These are phyloP conservation scores for Ophiodon elongatus DNA, from an alignment of 2,113 vertebrate genomes.

Conservation along the genomic window DNA sequence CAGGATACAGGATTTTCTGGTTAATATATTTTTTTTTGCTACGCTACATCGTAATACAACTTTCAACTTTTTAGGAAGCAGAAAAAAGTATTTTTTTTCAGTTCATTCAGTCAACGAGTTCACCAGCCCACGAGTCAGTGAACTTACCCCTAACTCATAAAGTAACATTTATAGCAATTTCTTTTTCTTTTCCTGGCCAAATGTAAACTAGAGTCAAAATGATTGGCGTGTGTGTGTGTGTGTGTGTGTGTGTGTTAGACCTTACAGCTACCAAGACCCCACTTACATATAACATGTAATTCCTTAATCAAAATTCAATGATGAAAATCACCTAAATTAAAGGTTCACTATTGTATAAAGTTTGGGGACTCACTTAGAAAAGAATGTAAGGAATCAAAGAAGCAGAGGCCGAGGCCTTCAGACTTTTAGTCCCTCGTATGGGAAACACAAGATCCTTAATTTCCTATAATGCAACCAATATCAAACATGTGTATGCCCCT, in stretches of 20 bases:
- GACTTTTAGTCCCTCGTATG: neutral
- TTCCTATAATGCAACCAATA: slow-evolving; percentile 2
- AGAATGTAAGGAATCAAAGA: neutral
- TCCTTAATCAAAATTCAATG: neutral
- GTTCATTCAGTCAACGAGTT: neutral
- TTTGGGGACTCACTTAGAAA: neutral
- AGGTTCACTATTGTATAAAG: neutral
- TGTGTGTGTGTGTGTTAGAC: neutral
- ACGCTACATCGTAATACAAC: neutral
- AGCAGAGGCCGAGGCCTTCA: neutral
- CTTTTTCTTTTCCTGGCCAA: neutral
- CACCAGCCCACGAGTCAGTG: neutral
- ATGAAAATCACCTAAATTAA: neutral
- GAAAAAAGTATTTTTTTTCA: neutral
- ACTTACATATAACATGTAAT: neutral
- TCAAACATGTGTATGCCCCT: neutral
- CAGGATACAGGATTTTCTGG: neutral
- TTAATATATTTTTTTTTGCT: neutral
- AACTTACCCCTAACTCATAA: neutral
- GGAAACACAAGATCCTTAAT: neutral
- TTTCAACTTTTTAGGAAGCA: neutral
- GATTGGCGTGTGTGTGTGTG: neutral
- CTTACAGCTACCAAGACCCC: neutral
- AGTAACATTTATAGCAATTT: neutral
- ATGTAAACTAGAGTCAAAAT: neutral